A percentile compares a stretch with the other conserved stretches of the same genome.
phyloP scores from a whole-genome alignment of 2,113 vertebrate genomes.

The Gymnarchus niloticus region DNA sequence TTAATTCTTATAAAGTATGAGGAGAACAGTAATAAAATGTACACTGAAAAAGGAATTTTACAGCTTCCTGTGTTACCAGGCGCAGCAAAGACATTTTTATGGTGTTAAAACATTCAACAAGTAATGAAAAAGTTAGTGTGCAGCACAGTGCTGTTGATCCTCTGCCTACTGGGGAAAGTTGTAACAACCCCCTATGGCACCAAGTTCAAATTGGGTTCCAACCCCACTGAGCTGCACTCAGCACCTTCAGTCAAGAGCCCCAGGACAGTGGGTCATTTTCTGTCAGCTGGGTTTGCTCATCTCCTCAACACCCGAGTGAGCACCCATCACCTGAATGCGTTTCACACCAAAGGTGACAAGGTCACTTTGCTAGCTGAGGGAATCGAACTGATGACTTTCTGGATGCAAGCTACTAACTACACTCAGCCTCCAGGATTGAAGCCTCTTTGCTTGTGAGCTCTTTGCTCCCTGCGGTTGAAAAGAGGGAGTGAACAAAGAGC shows the following conservation, averaged over 20 bases:
- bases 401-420: no score
- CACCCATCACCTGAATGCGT: neutral
- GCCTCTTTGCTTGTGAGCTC: no score
- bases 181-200: neutral
- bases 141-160: neutral
- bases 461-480: neutral
- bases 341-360: no score
- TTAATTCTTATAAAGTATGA: no score
- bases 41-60: no score
- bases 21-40: no score
- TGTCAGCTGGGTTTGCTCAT: neutral
- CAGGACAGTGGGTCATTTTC: neutral
- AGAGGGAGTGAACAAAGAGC: neutral
- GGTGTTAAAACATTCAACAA: no score
- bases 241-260: neutral
- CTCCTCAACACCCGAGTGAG: neutral
- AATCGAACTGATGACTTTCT: no score
- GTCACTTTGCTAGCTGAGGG: no score
- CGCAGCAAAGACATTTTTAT: no score
- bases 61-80: no score
- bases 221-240: neutral
- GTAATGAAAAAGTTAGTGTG: neutral
- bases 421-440: no score
- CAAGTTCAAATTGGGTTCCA: neutral
- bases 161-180: neutral